Evolutionary conservation across 1,140 invertebrate species (phyloP).

Genomic region (Tetranychus cinnabarinus): DNA sequence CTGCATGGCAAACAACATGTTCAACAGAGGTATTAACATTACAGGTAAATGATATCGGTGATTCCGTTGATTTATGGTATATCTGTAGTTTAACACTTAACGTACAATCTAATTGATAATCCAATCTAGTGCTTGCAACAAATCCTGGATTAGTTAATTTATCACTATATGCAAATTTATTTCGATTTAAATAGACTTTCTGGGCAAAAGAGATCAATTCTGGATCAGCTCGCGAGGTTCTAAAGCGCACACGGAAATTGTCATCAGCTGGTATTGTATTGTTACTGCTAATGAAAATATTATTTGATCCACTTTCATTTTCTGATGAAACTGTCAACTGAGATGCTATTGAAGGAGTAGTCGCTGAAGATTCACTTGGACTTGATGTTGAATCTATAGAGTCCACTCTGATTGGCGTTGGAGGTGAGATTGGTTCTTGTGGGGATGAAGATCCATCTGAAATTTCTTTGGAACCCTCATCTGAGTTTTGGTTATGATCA

Average conservation of each 20-base stretch:
- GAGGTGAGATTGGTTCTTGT: background rate
- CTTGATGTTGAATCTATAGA: background rate
- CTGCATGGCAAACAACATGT: conserved; percentile 61
- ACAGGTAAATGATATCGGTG: conserved; percentile 58
- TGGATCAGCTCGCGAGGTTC: background rate
- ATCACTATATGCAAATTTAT: background rate
- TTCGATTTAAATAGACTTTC: background rate
- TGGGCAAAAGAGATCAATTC: background rate
- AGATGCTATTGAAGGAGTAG: background rate
- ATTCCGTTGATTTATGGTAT: conserved; percentile 32
- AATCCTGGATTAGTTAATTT: conserved; percentile 21
- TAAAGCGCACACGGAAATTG: background rate
- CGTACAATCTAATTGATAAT: conserved; percentile 43
- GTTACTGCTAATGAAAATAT: background rate
- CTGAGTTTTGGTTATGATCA: background rate
- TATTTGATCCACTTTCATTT: background rate
- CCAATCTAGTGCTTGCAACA: conserved; percentile 52
- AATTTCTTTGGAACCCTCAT: background rate
- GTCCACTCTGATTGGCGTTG: background rate
- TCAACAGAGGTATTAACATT: conserved; percentile 62
- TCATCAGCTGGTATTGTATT: background rate
- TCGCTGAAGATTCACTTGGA: background rate
- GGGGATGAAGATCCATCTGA: background rate
- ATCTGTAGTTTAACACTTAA: conserved; percentile 65
- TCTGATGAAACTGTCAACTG: background rate